Base-by-base conservation (phyloP, 2,888 invertebrate genomes). In the Helobdella robusta region DNA sequence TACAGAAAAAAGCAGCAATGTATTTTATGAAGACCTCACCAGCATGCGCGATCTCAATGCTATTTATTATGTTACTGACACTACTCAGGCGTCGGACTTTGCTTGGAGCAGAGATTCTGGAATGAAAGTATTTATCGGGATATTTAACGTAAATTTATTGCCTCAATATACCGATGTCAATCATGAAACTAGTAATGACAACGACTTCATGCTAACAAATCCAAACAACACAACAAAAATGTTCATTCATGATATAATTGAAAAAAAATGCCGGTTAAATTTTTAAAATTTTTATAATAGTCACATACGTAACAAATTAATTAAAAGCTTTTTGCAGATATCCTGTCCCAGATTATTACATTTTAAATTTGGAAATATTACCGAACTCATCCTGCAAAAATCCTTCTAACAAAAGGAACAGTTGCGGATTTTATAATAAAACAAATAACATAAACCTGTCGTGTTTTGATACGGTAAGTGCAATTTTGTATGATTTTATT, bases 331-430 rank as follows among this genome's bases (percentile, higher is more conserved):
- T 28, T 56, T 59, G 1, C 71, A 77, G 78, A 65, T 72, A 75
- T 65, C 76, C 76, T 8, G 67, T 78, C n/a, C 77, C 78, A 30
- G 76, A 77, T 64, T 73, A 74, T 67, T 77, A 78, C 71, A 73
- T 73, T 61, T 71, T 78, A 23, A 72, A 74, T 28, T 68, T 77
- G 65, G 72, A 75, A 48, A 71, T 75, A 8, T 69, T 71, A 5
- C 68, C 71, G 3, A 72, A 76, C 67, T n/a, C n/a, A n/a, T n/a
- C n/a, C n/a, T n/a, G n/a, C n/a, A n/a, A n/a, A n/a, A n/a, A n/a
- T n/a, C n/a, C n/a, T n/a, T n/a, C n/a, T n/a, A n/a, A n/a, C n/a
- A n/a, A n/a, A n/a, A n/a, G n/a, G n/a, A n/a, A n/a, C n/a, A n/a
- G n/a, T n/a, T n/a, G n/a, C n/a, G n/a, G n/a, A n/a, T n/a, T n/a